Conservation (phyloP, 1,140 invertebrate genomes). For the Caenorhabditis elegans region WBcel235 BX284604.4:4676001-4676500, state of each 20-base stretch:
- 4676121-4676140: background rate
- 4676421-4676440: too few relatives aligned
- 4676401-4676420: too few relatives aligned
- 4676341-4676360: too few relatives aligned
- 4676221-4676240: constrained; percentile 17
- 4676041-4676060: constrained; percentile 11
- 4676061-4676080: background rate
- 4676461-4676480: too few relatives aligned
- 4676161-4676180: background rate
- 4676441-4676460: too few relatives aligned
- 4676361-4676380: too few relatives aligned
- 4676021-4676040: constrained; percentile 13
- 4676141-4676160: constrained; percentile 33
- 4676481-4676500: too few relatives aligned
- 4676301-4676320: too few relatives aligned
- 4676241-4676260: background rate
- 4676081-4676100: background rate
- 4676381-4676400: too few relatives aligned
- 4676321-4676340: too few relatives aligned
- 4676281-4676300: too few relatives aligned
- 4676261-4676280: background rate
- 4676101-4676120: constrained; percentile 18
- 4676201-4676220: constrained; percentile 30
- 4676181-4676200: background rate
- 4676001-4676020: background rate